Evolutionary conservation across 1,140 invertebrate genomes (phyloP).

Genomic region (Lasaia peninsularis): DNA sequence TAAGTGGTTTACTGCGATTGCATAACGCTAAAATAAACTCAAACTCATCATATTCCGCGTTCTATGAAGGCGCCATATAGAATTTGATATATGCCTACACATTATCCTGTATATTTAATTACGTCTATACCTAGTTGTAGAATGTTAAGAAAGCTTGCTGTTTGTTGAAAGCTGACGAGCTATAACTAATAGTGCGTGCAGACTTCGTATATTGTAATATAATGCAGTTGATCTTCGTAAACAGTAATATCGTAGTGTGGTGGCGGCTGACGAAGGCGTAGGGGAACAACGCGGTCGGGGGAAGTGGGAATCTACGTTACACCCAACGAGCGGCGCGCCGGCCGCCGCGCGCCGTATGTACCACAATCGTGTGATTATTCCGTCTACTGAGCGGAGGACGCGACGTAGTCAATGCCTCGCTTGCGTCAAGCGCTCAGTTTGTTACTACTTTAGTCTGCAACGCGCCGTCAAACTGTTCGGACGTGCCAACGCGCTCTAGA

Average conservation of each 20-base stretch:
- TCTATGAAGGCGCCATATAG: not conserved
- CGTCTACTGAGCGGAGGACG: conserved; percentile 63
- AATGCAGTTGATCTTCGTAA: conserved; percentile 3
- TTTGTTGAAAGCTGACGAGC: not conserved
- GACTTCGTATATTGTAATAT: not conserved
- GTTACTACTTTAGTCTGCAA: conserved; percentile 60
- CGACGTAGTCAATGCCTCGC: conserved; percentile 63
- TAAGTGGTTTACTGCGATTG: not conserved
- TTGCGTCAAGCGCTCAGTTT: conserved; percentile 52
- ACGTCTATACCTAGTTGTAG: not conserved
- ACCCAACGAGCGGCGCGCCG: conserved; percentile 36
- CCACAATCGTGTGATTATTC: conserved; percentile 62
- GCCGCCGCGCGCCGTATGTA: conserved; percentile 42
- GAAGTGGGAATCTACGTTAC: conserved; percentile 33
- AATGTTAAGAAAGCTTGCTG: not conserved
- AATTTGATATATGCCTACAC: not conserved
- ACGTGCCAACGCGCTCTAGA: conserved; percentile 44
- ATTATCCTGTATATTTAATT: not conserved
- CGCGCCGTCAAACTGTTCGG: conserved; percentile 51
- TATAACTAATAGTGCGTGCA: not conserved
- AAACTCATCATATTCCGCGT: not conserved
- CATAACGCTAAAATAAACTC: not conserved
- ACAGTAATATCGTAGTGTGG: conserved; percentile 12
- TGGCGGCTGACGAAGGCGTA: conserved; percentile 24
- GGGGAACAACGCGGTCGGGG: conserved; percentile 26